Evolutionary conservation across 2,113 vertebrate genomes (phyloP), one percentile per base, ranked within the genome.

Genomic region (Chlorodrepanis virens): DNA sequence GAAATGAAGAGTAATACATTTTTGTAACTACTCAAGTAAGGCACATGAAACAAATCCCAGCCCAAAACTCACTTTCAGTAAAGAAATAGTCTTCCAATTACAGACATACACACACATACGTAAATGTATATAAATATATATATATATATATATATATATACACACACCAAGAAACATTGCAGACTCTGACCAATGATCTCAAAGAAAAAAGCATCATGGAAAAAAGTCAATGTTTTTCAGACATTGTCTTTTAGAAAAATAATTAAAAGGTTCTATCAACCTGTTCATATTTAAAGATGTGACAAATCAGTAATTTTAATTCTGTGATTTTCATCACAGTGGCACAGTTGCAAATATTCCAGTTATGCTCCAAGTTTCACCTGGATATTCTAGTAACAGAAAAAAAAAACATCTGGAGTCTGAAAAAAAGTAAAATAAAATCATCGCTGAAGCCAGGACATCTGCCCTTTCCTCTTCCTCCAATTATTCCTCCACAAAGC

Each of bases 391-490:
- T 17, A 75, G 16, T 21, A 95, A 87, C 15, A 68, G 52, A 74
- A 87, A n/a, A 83, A 80, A 80, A 83, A 86, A 79, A 33, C 64
- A 94, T 68, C 65, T 91, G 61, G 60, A 52, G 27, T 60, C 29
- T 77, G 44, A 71, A 75, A 84, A 63, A 56, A 79, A 61, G 35
- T 19, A 31, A 53, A 31, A 54, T 33, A 53, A 82, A 90, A 83
- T 60, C 50, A 69, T 79, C 75, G 54, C 31, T 60, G 31, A 19
- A 45, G 33, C 16, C 3, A 3, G 72, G 59, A 77, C 6, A 3
- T 63, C 79, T 93, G 76, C 52, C 47, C 40, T 80, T 87, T 92
- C 75, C 87, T 84, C 65, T 89, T 92, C 89, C 91, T 92, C 37
- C 88, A 79, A 84, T 94, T 96, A 96, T 45, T 83, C 40, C 53